A percentile compares a stretch with the other conserved stretches of the same genome.
Evolutionary conservation across 1,140 invertebrate genomes (phyloP).

Genomic region (Papilio machaon): DNA sequence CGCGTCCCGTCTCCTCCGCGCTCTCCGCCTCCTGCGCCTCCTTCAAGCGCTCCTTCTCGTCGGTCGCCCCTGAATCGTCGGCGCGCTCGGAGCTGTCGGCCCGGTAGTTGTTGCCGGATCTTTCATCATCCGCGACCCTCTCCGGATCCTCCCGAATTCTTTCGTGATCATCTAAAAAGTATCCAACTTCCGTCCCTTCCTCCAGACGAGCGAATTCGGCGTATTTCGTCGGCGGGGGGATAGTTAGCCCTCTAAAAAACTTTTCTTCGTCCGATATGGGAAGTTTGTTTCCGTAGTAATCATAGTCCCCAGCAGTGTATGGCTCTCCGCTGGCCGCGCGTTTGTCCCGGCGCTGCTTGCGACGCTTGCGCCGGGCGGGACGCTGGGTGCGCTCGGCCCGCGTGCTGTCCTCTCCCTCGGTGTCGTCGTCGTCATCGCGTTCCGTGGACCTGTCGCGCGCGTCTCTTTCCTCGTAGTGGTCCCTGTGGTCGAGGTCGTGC

Average conservation of each 20-base stretch:
- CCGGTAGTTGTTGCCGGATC: constrained; percentile 28
- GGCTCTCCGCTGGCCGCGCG: constrained; percentile 51
- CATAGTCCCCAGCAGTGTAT: constrained; percentile 65
- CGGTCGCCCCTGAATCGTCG: constrained; percentile 48
- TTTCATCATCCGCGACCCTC: constrained; percentile 32
- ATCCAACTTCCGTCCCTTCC: constrained; percentile 46
- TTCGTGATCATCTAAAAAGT: constrained; percentile 69
- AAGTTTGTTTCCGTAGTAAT: constrained; percentile 68
- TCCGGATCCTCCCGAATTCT: constrained; percentile 52
- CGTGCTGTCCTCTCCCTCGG: constrained; percentile 58
- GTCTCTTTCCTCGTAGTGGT: constrained; percentile 57
- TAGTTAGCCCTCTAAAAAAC: constrained; percentile 54
- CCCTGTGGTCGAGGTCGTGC: constrained; percentile 52
- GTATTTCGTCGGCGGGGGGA: constrained; percentile 61
- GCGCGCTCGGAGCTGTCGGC: constrained; percentile 45
- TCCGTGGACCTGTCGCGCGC: constrained; percentile 43
- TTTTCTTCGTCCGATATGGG: constrained; percentile 67
- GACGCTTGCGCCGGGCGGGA: constrained; percentile 59
- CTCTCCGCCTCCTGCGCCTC: background rate
- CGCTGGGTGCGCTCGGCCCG: constrained; percentile 49
- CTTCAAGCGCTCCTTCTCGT: constrained; percentile 49
- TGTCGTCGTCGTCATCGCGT: constrained; percentile 50
- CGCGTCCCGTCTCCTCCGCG: constrained; percentile 51
- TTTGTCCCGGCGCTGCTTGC: constrained; percentile 60
- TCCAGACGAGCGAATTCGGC: constrained; percentile 60